phyloP scores from a whole-genome alignment of 2,888 invertebrate species.

The Amiota communis region DNA sequence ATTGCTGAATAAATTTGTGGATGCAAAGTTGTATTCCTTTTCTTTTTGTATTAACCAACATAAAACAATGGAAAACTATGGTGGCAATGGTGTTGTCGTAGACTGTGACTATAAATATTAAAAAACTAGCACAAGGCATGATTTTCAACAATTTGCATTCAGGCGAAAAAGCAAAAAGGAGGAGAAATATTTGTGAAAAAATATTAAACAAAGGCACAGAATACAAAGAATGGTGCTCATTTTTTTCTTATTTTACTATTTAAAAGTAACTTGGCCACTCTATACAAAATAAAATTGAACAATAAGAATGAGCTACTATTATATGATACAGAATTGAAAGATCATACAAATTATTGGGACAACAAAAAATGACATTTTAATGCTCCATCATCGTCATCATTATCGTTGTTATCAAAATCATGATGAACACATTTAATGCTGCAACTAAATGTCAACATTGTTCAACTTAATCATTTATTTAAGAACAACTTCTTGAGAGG shows the following conservation, averaged over 20 bases:
- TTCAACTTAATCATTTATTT: too few relatives aligned
- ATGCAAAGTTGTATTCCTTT: neutral
- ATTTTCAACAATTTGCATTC: constrained; percentile 3
- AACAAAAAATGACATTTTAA: neutral
- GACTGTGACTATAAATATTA: neutral
- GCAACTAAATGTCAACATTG: neutral
- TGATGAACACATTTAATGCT: neutral
- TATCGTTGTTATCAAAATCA: neutral
- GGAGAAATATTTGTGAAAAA: neutral
- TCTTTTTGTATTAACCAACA: neutral
- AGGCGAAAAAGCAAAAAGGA: neutral
- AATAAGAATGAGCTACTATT: neutral
- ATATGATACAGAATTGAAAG: too few relatives aligned
- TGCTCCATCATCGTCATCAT: neutral
- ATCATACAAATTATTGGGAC: too few relatives aligned
- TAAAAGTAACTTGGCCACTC: too few relatives aligned
- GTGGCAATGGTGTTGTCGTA: neutral
- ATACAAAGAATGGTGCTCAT: neutral
- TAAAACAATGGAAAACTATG: neutral
- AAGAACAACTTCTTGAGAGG: too few relatives aligned
- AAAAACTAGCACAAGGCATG: constrained; percentile 3
- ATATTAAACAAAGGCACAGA: neutral
- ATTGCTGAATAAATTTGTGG: neutral
- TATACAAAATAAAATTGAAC: neutral
- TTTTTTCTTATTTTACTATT: too few relatives aligned